Evolutionary conservation across 1,140 invertebrate genomes (phyloP), one percentile per base, ranked within the genome.

Genomic region (Lepidurus arcticus): DNA sequence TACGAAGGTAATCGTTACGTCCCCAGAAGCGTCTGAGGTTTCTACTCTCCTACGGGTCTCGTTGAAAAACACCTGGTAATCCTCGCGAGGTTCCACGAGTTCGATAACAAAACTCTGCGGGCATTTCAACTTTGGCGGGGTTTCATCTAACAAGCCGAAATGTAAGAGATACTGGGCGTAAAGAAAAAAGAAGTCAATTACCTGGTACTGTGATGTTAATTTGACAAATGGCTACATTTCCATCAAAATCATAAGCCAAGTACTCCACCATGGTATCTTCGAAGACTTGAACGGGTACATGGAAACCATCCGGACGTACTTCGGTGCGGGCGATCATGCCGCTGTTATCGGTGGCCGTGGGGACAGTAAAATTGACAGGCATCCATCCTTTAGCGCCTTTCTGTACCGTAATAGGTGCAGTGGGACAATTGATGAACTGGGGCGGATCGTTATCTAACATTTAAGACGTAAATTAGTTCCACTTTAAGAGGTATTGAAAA

Each of bases 81-180:
- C 94, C 1, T 96, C 93, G 86, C 96, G 94, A 82, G 91, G 90
- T 79, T 97, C 94, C 0, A 94, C 91, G 75, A 97, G 85, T 85
- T 97, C 95, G 79, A 98, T 94, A 0, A 97, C 94, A 83, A 97
- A 98, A 81, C 95, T 97, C 84, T 97, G 94, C 1, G 96, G 96
- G 84, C 96, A 98, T 82, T 93, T 95, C 34, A 98, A 84, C 82
- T 91, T 90, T n/a, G 96, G 96, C 53, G 96, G 95, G 3, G 94
- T 97, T 75, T 96, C 93, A 86, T 98, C 95, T 78, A 76, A n/a
- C 21, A 80, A 80, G 73, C 53, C 74, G 45, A 75, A 73, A 76
- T 76, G 1, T 53, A 78, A 77, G n/a, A 34, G 73, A 73, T 24
- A 24, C 77, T 42, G 0, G 78, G 5, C 74, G 7, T 34, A 10